A percentile compares a stretch with the other conserved stretches of the same genome.
These are phyloP conservation scores for Antrozous pallidus DNA, from an alignment of 2,797 vertebrate genomes.

Conservation along the genomic window DNA sequence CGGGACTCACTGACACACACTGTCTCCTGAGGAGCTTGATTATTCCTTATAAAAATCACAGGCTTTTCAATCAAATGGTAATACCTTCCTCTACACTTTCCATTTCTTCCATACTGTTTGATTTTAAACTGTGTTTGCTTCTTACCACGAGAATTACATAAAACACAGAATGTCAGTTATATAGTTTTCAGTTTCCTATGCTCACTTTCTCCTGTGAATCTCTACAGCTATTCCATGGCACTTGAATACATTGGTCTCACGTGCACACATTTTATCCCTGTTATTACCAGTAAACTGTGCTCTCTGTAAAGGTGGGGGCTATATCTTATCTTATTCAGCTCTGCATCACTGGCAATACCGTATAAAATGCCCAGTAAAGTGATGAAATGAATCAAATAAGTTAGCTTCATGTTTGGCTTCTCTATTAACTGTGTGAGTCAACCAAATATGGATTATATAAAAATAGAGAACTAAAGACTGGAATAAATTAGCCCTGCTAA, in stretches of 20 bases:
- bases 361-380: slow-evolving; percentile 41
- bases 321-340: background rate
- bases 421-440: slow-evolving; percentile 7
- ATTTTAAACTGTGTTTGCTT: slow-evolving; percentile 23
- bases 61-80: slow-evolving; percentile 33
- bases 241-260: background rate
- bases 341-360: background rate
- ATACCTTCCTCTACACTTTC: background rate
- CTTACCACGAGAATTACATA: background rate
- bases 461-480: background rate
- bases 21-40: background rate
- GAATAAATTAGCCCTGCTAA: slow-evolving; percentile 31
- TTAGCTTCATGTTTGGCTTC: background rate
- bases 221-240: background rate
- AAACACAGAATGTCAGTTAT: background rate
- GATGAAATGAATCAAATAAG: slow-evolving; percentile 34
- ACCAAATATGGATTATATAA: background rate
- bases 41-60: slow-evolving; percentile 43
- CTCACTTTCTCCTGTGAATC: background rate
- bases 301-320: background rate
- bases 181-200: background rate
- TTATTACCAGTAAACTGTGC: background rate
- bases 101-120: background rate
- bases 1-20: background rate
- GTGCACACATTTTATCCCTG: background rate